phyloP scores from a whole-genome alignment of 64 coral and sea anemone species.

The Pocillopora verrucosa region DNA sequence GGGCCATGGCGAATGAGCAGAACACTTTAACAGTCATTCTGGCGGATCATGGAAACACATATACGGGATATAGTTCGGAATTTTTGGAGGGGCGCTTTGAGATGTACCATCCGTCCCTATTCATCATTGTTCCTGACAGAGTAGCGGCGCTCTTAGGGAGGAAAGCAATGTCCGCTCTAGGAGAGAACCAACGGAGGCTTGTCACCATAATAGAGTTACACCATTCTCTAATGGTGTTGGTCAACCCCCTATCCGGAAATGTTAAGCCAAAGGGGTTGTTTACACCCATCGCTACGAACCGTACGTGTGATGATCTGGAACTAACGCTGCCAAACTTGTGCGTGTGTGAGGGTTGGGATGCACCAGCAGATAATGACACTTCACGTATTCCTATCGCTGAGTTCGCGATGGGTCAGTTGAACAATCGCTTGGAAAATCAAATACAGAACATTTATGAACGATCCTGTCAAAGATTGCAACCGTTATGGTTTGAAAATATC shows the following conservation, averaged over 20 bases:
- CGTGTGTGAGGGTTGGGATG: slow-evolving; percentile 83
- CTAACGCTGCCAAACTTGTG: slow-evolving; percentile 69
- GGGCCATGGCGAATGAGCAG: slow-evolving; percentile 27
- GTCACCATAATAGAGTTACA: slow-evolving; percentile 83
- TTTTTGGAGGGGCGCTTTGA: slow-evolving; percentile 85
- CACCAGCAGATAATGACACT: slow-evolving; percentile 54
- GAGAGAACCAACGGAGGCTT: slow-evolving; percentile 72
- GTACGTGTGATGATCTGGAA: slow-evolving; percentile 74
- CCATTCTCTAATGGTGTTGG: slow-evolving; percentile 60
- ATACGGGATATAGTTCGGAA: slow-evolving; percentile 58
- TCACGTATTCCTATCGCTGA: slow-evolving; percentile 62
- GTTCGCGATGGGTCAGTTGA: slow-evolving; percentile 79
- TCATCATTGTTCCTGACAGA: slow-evolving; percentile 74
- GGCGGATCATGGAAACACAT: slow-evolving; percentile 93
- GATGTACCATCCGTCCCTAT: slow-evolving; percentile 91
- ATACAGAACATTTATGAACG: background rate
- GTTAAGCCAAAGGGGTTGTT: slow-evolving; percentile 59
- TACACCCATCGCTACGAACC: slow-evolving; percentile 44
- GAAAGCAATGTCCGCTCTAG: slow-evolving; percentile 48
- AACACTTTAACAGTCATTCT: slow-evolving; percentile 82
- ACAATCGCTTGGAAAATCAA: slow-evolving; percentile 60
- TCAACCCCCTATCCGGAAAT: slow-evolving; percentile 22
- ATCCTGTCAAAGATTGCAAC: slow-evolving; percentile 46
- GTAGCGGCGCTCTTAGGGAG: slow-evolving; percentile 54
- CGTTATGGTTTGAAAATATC: slow-evolving; percentile 67